These are phyloP conservation scores for Polymixis flavicincta DNA, from an alignment of 2,888 invertebrate species.

Conservation along the genomic window DNA sequence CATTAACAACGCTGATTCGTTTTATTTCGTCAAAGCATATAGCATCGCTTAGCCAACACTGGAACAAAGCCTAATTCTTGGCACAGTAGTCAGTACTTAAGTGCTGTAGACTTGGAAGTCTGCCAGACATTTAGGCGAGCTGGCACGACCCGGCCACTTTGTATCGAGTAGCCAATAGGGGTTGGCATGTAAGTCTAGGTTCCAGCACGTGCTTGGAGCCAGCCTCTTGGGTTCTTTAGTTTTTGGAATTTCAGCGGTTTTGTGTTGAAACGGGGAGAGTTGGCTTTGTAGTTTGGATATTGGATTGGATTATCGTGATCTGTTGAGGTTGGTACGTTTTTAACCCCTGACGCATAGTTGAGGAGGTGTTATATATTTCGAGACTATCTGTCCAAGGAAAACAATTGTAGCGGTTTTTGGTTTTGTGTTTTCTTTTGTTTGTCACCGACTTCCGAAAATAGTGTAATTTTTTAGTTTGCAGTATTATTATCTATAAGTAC, in stretches of 20 bases:
- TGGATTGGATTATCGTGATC: background rate
- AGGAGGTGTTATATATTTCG: background rate
- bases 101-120: slow-evolving; percentile 61
- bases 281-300: too few relatives aligned
- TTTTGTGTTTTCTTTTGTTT: too few relatives aligned
- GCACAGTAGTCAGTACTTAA: slow-evolving; percentile 53
- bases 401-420: background rate
- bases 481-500: too few relatives aligned
- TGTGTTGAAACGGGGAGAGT: background rate
- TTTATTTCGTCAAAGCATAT: background rate
- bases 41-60: slow-evolving; percentile 17
- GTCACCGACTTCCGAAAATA: too few relatives aligned
- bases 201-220: slow-evolving; percentile 16
- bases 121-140: slow-evolving; percentile 71
- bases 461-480: too few relatives aligned
- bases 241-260: slow-evolving; percentile 12
- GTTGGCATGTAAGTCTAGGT: slow-evolving; percentile 5
- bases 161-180: slow-evolving; percentile 26
- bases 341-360: background rate
- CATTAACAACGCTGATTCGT: background rate
- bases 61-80: slow-evolving; percentile 20
- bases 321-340: background rate
- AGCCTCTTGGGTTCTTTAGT: background rate
- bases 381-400: background rate
- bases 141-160: slow-evolving; percentile 62